These are phyloP conservation scores for Ectobius pallidus DNA, from an alignment of 2,888 invertebrate species.

Conservation along the genomic window DNA sequence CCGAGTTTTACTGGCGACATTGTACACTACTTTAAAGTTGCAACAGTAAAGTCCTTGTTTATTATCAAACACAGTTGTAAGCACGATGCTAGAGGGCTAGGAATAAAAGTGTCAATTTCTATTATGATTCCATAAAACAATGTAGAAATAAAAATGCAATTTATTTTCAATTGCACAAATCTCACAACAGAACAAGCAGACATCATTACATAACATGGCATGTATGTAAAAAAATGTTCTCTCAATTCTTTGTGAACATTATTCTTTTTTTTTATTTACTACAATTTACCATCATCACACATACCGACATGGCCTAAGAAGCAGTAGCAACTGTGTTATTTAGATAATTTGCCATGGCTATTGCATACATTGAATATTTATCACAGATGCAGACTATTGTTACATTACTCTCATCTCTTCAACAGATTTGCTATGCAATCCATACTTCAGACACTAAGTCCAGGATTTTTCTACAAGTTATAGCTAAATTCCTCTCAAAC, in stretches of 20 bases:
- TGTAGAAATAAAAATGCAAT: slow-evolving; percentile 29
- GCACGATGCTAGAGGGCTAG: too few species aligned
- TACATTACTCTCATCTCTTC: slow-evolving; percentile 24
- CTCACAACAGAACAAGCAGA: slow-evolving; percentile 30
- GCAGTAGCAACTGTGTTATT: slow-evolving; percentile 25
- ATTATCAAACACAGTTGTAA: too few species aligned
- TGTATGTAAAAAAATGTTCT: slow-evolving; percentile 8
- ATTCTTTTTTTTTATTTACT: too few species aligned
- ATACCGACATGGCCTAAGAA: slow-evolving; percentile 12
- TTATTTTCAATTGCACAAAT: slow-evolving; percentile 31
- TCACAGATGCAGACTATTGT: slow-evolving; percentile 28
- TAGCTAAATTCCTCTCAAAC: not conserved
- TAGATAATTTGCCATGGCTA: slow-evolving; percentile 23
- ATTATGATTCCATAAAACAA: not conserved
- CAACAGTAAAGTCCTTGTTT: too few species aligned
- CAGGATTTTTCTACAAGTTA: not conserved
- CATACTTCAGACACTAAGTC: not conserved
- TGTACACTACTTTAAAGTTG: too few species aligned
- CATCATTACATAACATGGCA: slow-evolving; percentile 25
- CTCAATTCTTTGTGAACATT: slow-evolving; percentile 5
- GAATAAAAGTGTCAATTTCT: too few species aligned
- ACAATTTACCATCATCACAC: slow-evolving; percentile 15
- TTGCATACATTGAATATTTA: slow-evolving; percentile 28
- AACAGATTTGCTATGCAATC: not conserved
- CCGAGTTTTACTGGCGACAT: too few species aligned